A percentile compares a stretch with the other conserved stretches of the same genome.
Conservation (phyloP, 2,113 vertebrate species). For the Lontra canadensis region DNA sequence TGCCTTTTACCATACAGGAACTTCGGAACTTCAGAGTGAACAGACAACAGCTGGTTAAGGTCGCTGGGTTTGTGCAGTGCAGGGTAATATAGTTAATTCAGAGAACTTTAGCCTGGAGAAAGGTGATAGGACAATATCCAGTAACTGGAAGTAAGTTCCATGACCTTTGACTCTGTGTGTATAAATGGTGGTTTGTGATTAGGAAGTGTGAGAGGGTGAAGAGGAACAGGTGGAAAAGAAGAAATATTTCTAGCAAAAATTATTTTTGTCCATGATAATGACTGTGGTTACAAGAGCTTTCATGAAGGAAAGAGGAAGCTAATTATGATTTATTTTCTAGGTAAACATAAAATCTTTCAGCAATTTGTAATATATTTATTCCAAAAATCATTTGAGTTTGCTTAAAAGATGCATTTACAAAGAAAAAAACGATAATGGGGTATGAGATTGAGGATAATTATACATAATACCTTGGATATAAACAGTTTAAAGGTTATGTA, state of each 20-base stretch:
- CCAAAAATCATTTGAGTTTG: neutral
- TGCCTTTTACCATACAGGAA: neutral
- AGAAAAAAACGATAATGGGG: neutral
- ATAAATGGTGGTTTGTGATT: neutral
- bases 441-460: neutral
- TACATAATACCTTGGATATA: neutral
- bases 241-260: neutral
- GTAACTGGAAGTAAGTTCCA: neutral
- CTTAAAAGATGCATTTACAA: neutral
- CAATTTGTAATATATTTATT: neutral
- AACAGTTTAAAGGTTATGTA: neutral
- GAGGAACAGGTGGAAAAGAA: neutral
- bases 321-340: neutral
- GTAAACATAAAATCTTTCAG: neutral
- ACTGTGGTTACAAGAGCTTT: neutral
- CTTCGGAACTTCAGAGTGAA: neutral
- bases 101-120: neutral
- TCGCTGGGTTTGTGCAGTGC: neutral
- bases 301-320: neutral
- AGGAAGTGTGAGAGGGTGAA: neutral
- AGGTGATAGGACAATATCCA: neutral
- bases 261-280: neutral
- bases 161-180: neutral
- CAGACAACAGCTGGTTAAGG: neutral
- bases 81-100: neutral